phyloP scores from a whole-genome alignment of 2,888 invertebrate species.

The Eugnorisma glareosa region DNA sequence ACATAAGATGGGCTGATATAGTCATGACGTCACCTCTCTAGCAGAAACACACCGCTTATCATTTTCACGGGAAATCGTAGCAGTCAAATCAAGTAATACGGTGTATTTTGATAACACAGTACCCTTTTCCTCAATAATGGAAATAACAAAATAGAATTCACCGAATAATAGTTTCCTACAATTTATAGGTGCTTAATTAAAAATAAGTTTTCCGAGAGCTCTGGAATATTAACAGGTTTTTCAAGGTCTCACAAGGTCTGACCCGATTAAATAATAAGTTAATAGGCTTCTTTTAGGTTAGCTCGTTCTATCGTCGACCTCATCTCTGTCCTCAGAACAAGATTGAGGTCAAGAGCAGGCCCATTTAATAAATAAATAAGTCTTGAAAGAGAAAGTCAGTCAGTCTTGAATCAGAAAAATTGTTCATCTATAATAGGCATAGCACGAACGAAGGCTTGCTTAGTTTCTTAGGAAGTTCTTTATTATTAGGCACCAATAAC shows the following conservation, averaged over 20 bases:
- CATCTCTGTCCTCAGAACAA: too few species aligned
- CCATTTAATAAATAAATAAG: not conserved
- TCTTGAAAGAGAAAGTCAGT: too few species aligned
- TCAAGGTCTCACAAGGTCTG: not conserved
- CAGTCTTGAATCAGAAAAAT: not conserved
- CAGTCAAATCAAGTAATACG: slow-evolving; percentile 48
- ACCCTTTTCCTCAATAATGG: slow-evolving; percentile 50
- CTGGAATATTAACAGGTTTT: slow-evolving; percentile 18
- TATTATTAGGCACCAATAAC: not conserved
- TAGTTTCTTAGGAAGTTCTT: not conserved
- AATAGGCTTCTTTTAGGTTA: too few species aligned
- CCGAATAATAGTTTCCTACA: slow-evolving; percentile 39
- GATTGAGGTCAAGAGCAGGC: too few species aligned
- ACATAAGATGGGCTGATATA: slow-evolving; percentile 56
- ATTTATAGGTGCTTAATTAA: slow-evolving; percentile 14
- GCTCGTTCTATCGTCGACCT: too few species aligned
- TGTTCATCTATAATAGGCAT: not conserved
- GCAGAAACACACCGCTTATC: slow-evolving; percentile 57
- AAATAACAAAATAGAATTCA: slow-evolving; percentile 44
- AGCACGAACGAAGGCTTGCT: not conserved
- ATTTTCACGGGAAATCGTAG: slow-evolving; percentile 56
- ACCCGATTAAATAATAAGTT: not conserved
- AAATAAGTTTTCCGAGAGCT: slow-evolving; percentile 19
- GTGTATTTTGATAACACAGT: slow-evolving; percentile 54
- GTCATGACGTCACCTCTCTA: slow-evolving; percentile 56